phyloP scores from a whole-genome alignment of 2,113 vertebrate genomes.

The Hipposideros armiger region DNA sequence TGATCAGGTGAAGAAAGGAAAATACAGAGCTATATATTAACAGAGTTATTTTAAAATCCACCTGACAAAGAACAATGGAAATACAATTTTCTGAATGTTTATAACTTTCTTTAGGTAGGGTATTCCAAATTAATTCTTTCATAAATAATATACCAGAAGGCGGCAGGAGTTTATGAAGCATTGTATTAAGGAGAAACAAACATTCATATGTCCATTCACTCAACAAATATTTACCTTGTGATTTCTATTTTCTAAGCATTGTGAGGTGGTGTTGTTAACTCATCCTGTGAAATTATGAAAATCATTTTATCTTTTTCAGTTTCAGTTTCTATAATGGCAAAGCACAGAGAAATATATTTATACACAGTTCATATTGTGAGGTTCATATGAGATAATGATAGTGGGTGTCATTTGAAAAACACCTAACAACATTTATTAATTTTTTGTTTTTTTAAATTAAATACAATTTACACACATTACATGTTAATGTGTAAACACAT shows the following conservation, averaged over 20 bases:
- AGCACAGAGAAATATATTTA: background rate
- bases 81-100: background rate
- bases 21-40: background rate
- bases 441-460: background rate
- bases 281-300: background rate
- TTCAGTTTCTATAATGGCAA: slow-evolving; percentile 7
- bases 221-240: background rate
- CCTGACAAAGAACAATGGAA: background rate
- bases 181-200: background rate
- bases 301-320: background rate
- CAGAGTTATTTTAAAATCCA: background rate
- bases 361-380: background rate
- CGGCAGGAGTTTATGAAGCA: background rate
- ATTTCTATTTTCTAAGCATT: background rate
- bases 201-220: background rate
- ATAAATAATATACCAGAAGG: background rate
- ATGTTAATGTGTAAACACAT: background rate
- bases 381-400: background rate
- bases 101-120: background rate
- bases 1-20: background rate
- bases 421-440: background rate
- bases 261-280: background rate
- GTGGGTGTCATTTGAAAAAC: background rate
- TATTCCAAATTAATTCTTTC: background rate
- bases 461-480: background rate